Evolutionary conservation across 53 echinoderm and acorn worm genomes (phyloP).

Genomic region (Holothuria scabra): DNA sequence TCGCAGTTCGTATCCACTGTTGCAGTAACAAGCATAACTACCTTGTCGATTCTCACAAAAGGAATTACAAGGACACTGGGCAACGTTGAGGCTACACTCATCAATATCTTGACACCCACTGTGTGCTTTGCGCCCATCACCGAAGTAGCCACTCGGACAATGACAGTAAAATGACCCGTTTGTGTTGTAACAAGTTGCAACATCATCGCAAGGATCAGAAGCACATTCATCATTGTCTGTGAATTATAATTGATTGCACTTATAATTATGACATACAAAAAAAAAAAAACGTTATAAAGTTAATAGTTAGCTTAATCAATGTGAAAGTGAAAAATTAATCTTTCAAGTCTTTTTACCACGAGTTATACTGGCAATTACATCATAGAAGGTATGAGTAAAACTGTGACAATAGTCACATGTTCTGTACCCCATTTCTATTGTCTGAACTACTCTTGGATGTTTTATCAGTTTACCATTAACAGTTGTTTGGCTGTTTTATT

Average conservation of each 20-base stretch:
- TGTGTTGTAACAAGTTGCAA: constrained; percentile 23
- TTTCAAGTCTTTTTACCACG: too few relatives aligned
- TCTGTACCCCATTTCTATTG: too few relatives aligned
- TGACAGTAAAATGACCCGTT: constrained; percentile 17
- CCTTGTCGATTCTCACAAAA: constrained; percentile 14
- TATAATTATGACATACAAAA: too few relatives aligned
- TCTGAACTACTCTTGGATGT: too few relatives aligned
- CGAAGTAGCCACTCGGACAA: constrained; percentile 14
- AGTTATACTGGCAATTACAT: too few relatives aligned
- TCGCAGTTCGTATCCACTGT: not conserved
- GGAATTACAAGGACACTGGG: not conserved
- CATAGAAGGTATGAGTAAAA: too few relatives aligned
- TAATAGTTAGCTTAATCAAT: too few relatives aligned
- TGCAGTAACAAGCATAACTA: constrained; percentile 3
- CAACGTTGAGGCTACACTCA: not conserved
- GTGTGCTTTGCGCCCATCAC: not conserved
- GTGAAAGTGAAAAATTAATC: too few relatives aligned
- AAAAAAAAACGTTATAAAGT: too few relatives aligned
- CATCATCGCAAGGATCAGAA: not conserved
- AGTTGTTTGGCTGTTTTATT: too few relatives aligned
- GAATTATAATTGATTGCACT: not conserved
- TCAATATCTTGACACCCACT: constrained; percentile 9
- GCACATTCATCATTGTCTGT: constrained; percentile 30
- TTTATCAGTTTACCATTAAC: too few relatives aligned
- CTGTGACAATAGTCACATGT: too few relatives aligned